Conservation (phyloP, 2,113 vertebrate genomes). For the Megaptera novaeangliae region DNA sequence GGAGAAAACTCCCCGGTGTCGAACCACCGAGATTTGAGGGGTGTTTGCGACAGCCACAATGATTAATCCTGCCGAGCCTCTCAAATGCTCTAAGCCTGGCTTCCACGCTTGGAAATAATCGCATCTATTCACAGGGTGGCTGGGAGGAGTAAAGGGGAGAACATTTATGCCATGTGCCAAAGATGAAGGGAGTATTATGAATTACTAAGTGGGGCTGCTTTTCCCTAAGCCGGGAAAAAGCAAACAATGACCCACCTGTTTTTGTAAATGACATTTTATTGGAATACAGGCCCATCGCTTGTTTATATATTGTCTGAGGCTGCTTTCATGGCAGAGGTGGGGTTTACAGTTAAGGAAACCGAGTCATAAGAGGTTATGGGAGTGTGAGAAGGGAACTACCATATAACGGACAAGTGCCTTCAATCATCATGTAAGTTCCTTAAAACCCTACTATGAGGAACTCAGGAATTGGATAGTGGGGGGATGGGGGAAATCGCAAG, state of each 20-base stretch:
- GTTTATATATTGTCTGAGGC: neutral
- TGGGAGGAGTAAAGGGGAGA: neutral
- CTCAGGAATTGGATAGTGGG: neutral
- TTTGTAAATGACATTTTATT: neutral
- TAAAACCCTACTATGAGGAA: neutral
- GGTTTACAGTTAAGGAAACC: neutral
- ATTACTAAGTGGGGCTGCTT: neutral
- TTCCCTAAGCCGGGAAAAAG: neutral
- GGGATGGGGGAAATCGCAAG: fast-evolving
- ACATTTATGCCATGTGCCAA: neutral
- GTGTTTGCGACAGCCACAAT: neutral
- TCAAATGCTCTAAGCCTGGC: neutral
- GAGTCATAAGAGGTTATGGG: neutral
- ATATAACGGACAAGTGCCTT: neutral
- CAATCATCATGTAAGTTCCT: neutral
- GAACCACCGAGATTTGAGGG: neutral
- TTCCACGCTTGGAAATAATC: neutral
- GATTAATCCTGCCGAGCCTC: neutral
- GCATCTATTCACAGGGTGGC: neutral
- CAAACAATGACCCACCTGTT: neutral
- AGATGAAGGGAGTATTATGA: neutral
- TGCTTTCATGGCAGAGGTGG: neutral
- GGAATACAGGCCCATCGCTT: neutral
- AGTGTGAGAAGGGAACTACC: neutral
- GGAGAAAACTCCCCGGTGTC: neutral